These are phyloP conservation scores for Sycophila sp. DNA, from an alignment of 1,140 invertebrate genomes.

Conservation along the genomic window DNA sequence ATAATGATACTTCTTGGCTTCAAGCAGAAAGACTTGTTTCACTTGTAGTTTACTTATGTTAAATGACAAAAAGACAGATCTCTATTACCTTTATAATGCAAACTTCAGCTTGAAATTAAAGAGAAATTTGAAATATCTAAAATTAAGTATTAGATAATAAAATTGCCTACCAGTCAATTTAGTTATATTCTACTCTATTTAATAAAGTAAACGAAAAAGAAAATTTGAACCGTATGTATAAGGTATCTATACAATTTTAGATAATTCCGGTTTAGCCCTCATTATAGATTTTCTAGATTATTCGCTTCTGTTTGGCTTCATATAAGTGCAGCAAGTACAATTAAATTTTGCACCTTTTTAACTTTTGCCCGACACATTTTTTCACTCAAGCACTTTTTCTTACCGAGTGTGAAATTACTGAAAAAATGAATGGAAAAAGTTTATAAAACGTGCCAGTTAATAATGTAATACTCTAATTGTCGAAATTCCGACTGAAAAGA, in stretches of 20 bases:
- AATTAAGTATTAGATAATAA: neutral
- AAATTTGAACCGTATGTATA: no score
- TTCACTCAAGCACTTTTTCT: slow-evolving; percentile 11
- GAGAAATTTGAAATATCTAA: neutral
- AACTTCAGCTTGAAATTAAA: neutral
- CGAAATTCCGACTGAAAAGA: no score
- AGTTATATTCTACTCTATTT: no score
- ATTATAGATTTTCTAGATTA: neutral
- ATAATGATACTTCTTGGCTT: no score
- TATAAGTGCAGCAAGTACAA: slow-evolving; percentile 15
- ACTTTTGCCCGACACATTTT: slow-evolving; percentile 11
- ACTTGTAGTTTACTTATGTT: no score
- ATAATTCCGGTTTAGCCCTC: neutral
- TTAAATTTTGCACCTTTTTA: slow-evolving; percentile 19
- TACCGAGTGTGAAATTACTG: neutral
- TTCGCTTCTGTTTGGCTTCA: slow-evolving; percentile 5
- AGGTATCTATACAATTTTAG: slow-evolving; percentile 9
- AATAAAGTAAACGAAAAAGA: no score
- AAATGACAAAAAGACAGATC: neutral
- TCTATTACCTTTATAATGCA: neutral
- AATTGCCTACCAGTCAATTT: no score
- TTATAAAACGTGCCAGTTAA: neutral
- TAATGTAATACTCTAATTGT: no score
- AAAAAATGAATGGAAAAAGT: neutral
- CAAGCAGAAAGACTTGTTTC: no score